Conservation (phyloP, 2,113 vertebrate species). For the Arenaria interpres region DNA sequence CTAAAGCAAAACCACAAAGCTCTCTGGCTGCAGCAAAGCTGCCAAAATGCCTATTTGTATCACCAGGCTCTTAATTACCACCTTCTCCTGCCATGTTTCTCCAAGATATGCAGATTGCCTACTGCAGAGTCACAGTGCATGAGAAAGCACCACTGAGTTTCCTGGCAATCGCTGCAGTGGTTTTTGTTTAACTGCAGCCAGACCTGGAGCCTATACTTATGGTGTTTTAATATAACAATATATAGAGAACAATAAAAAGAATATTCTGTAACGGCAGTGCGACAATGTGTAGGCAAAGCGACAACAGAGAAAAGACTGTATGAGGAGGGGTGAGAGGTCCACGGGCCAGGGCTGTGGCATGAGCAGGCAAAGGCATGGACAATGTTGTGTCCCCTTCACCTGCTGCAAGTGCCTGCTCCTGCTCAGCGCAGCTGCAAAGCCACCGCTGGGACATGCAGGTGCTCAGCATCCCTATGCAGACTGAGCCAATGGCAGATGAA, state of each 20-base stretch:
- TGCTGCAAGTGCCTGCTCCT: neutral
- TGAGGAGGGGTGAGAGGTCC: neutral
- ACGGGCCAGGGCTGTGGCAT: accelerated
- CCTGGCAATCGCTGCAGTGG: neutral
- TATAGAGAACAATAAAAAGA: neutral
- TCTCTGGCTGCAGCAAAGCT: neutral
- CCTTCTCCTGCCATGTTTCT: neutral
- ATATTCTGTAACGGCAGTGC: neutral
- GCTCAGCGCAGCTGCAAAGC: accelerated
- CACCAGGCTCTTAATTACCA: neutral
- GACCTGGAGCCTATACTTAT: neutral
- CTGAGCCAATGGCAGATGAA: accelerated
- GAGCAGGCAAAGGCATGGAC: neutral
- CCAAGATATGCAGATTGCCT: neutral
- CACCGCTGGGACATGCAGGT: accelerated
- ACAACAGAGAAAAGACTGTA: neutral
- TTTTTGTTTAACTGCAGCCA: neutral
- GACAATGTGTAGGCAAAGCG: neutral
- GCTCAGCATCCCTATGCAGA: accelerated
- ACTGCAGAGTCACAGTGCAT: neutral
- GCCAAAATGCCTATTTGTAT: neutral
- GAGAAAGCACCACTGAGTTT: neutral
- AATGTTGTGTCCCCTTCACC: accelerated
- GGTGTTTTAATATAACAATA: neutral
- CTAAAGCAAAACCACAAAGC: neutral